A percentile compares a stretch with the other conserved stretches of the same genome.
These are phyloP conservation scores for Neopipo cinnamomea DNA, from an alignment of 2,113 vertebrate genomes.

Conservation along the genomic window DNA sequence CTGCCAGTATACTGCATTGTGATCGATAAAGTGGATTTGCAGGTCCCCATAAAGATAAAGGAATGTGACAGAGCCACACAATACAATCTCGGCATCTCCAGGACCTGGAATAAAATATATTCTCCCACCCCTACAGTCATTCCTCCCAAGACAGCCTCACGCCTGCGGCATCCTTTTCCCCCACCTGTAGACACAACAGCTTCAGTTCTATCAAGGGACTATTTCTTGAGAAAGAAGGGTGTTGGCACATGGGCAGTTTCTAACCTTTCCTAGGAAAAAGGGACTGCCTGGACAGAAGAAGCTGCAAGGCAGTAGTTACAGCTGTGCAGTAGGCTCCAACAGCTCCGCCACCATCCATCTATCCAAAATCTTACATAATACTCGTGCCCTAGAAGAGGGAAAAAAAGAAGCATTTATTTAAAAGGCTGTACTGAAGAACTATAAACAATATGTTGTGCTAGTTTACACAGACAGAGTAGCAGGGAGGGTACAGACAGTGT, in stretches of 20 bases:
- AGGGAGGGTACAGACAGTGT: background rate
- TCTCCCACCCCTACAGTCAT: background rate
- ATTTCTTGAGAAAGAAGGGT: background rate
- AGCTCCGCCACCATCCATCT: background rate
- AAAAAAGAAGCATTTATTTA: background rate
- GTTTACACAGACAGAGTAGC: background rate
- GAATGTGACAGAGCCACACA: background rate
- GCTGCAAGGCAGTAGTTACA: background rate
- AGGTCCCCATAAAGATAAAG: background rate
- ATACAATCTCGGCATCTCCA: background rate
- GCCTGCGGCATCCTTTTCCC: background rate
- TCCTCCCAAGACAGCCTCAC: background rate
- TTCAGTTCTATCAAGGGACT: background rate
- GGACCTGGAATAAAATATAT: accelerated
- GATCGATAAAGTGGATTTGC: constrained; percentile 5
- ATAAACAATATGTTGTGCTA: background rate
- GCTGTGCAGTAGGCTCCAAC: background rate
- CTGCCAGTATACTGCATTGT: background rate
- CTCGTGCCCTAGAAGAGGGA: background rate
- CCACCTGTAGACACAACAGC: background rate
- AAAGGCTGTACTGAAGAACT: background rate
- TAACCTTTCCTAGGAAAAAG: background rate
- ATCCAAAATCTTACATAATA: background rate
- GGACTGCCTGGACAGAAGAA: background rate
- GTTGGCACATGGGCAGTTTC: background rate